Conservation (phyloP, 1,140 invertebrate species). For the Euura lappo region DNA sequence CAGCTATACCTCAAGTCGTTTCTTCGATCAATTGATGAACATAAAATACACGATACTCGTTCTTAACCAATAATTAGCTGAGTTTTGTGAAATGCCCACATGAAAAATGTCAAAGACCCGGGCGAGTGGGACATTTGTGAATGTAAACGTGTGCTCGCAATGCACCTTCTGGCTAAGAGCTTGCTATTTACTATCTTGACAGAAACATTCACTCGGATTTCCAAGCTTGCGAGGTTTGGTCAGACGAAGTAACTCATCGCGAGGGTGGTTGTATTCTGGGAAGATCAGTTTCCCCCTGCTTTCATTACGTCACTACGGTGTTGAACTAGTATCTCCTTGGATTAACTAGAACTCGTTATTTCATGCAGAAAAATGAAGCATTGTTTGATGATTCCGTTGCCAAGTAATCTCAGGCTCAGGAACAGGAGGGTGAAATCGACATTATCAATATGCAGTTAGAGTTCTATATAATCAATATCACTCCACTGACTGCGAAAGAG, state of each 20-base stretch:
- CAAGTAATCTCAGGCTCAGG: too few relatives aligned
- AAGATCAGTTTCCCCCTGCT: too few relatives aligned
- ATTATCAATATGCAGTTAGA: background rate
- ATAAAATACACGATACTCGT: too few relatives aligned
- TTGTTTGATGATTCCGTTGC: too few relatives aligned
- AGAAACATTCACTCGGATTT: background rate
- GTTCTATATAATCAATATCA: background rate
- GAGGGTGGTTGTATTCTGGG: background rate
- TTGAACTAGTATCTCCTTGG: too few relatives aligned
- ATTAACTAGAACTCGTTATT: too few relatives aligned
- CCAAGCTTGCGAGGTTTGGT: background rate
- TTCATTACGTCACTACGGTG: too few relatives aligned
- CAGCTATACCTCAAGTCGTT: too few relatives aligned
- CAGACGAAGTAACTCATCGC: background rate
- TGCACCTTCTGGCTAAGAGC: background rate
- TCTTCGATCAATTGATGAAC: too few relatives aligned
- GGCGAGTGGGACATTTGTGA: background rate
- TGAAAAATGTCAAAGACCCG: background rate
- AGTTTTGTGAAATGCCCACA: too few relatives aligned
- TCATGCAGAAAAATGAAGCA: too few relatives aligned
- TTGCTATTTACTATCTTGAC: background rate
- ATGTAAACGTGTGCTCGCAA: background rate
- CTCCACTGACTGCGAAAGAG: background rate
- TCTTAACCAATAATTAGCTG: too few relatives aligned
- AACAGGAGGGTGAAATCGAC: background rate